A percentile compares a stretch with the other conserved stretches of the same genome.
Evolutionary conservation across 2,888 invertebrate genomes (phyloP).

Genomic region (Nemapogon koenigi): DNA sequence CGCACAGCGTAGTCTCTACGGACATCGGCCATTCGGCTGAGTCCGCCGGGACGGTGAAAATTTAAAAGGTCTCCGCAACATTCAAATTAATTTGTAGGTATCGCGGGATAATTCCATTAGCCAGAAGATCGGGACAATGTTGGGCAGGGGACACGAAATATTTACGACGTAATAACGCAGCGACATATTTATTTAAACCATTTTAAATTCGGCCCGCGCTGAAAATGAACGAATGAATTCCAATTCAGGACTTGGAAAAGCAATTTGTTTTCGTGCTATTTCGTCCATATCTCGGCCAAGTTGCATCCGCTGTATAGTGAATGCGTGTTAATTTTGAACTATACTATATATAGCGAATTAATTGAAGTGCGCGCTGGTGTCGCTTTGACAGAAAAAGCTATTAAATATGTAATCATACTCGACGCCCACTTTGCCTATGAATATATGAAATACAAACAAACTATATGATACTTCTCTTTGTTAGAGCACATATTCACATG

Average conservation of each 20-base stretch:
- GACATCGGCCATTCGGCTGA: not conserved
- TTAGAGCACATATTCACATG: too few species aligned
- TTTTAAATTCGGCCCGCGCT: slow-evolving; percentile 9
- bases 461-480: too few species aligned
- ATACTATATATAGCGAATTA: too few species aligned
- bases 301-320: too few species aligned
- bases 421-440: too few species aligned
- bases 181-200: slow-evolving; percentile 21
- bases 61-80: slow-evolving; percentile 29
- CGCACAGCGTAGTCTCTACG: not conserved
- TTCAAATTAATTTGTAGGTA: slow-evolving; percentile 41
- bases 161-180: slow-evolving; percentile 38
- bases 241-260: slow-evolving; percentile 8
- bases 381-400: too few species aligned
- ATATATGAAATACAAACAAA: too few species aligned
- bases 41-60: slow-evolving; percentile 4
- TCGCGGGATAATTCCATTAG: slow-evolving; percentile 47
- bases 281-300: too few species aligned
- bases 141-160: slow-evolving; percentile 26
- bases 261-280: slow-evolving; percentile 8
- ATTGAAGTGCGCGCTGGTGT: too few species aligned
- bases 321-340: too few species aligned
- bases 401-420: too few species aligned
- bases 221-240: slow-evolving; percentile 4
- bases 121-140: slow-evolving; percentile 24